These are phyloP conservation scores for Luffia ferchaultella DNA, from an alignment of 2,888 invertebrate genomes.

Conservation along the genomic window DNA sequence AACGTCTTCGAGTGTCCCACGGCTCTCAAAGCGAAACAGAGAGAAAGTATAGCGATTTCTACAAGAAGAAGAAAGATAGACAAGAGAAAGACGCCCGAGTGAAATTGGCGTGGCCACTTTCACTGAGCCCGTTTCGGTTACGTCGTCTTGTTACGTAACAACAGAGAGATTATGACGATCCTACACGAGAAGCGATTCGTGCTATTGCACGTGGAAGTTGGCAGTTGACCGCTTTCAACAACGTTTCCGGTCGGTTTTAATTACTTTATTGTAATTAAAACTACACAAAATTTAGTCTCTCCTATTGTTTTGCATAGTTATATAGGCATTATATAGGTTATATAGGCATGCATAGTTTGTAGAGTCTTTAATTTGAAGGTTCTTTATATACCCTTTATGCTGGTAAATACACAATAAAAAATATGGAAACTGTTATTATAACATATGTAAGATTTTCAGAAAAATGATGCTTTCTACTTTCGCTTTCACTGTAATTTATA, in stretches of 20 bases:
- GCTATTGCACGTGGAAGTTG: not conserved
- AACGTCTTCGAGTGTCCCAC: constrained; percentile 12
- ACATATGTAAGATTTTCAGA: too few relatives aligned
- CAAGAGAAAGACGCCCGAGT: constrained; percentile 50
- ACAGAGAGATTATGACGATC: constrained; percentile 46
- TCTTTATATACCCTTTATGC: too few relatives aligned
- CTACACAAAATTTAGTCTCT: too few relatives aligned
- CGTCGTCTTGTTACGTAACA: constrained; percentile 51
- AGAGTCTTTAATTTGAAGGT: too few relatives aligned
- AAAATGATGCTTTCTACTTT: too few relatives aligned
- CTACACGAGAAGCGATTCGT: constrained; percentile 54
- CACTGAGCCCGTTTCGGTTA: constrained; percentile 59
- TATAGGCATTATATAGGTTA: too few relatives aligned
- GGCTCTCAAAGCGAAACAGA: constrained; percentile 18
- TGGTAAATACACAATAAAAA: too few relatives aligned
- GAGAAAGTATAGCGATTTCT: constrained; percentile 22
- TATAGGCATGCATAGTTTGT: too few relatives aligned
- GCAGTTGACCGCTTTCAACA: not conserved
- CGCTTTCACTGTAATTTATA: too few relatives aligned
- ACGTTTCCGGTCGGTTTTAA: not conserved
- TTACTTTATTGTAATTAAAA: not conserved
- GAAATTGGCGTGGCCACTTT: constrained; percentile 60
- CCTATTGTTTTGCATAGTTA: too few relatives aligned
- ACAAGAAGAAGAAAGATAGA: constrained; percentile 29
- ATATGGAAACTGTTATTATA: too few relatives aligned